Percentiles rank a stretch among this genome's conserved stretches.
These are phyloP conservation scores for Bacillus rossius DNA, from an alignment of 1,140 invertebrate species.

Conservation along the genomic window DNA sequence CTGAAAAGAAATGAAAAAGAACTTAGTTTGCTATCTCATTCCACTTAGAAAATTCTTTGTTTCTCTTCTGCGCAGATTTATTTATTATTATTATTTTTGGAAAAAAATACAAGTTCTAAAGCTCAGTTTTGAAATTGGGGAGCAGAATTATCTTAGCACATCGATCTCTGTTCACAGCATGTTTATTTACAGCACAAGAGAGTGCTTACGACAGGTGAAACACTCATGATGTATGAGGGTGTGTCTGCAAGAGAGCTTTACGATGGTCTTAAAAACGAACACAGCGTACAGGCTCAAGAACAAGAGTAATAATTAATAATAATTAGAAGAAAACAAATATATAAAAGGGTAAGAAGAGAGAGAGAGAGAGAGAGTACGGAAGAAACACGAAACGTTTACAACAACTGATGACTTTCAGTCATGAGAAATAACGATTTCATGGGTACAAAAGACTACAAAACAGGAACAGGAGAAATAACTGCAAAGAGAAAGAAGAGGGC, in stretches of 20 bases:
- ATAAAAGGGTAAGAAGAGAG: slow-evolving; percentile 12
- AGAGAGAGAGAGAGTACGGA: slow-evolving; percentile 14
- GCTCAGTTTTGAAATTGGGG: background rate
- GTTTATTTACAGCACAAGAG: too few relatives aligned
- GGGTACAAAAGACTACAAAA: too few relatives aligned
- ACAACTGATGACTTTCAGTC: too few relatives aligned
- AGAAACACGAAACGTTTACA: background rate
- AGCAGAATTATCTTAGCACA: too few relatives aligned
- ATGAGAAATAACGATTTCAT: too few relatives aligned
- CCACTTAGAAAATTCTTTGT: slow-evolving; percentile 43
- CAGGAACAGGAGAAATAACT: too few relatives aligned
- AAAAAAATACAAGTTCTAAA: background rate
- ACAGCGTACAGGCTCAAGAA: slow-evolving; percentile 11
- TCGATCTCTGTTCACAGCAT: too few relatives aligned
- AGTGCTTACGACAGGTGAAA: too few relatives aligned
- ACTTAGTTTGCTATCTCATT: slow-evolving; percentile 11
- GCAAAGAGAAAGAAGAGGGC: too few relatives aligned
- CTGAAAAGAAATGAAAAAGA: slow-evolving; percentile 7
- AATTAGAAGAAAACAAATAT: slow-evolving; percentile 17
- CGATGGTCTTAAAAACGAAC: too few relatives aligned
- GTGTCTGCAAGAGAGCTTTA: too few relatives aligned
- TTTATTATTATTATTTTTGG: slow-evolving; percentile 1
- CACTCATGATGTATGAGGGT: too few relatives aligned
- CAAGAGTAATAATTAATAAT: slow-evolving; percentile 21
- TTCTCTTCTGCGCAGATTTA: slow-evolving; percentile 22